Base-by-base conservation (phyloP, 1,140 invertebrate genomes). In the Drosophila eugracilis region DNA sequence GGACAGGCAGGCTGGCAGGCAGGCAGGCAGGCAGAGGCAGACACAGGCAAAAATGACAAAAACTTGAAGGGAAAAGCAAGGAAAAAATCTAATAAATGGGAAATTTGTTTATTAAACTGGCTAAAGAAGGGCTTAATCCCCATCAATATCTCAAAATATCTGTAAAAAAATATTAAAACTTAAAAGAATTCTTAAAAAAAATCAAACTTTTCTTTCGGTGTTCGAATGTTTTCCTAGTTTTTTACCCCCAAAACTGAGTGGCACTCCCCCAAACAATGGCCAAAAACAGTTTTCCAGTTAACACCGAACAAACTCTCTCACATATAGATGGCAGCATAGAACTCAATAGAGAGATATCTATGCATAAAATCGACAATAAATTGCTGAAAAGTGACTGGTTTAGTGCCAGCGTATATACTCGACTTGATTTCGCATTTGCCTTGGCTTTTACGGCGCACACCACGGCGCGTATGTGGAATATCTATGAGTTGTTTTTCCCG, bases 311-410 rank as follows among this genome's bases (percentile, higher is more conserved):
- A 49, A 22, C 10, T 21, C 19, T 22, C 4, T 4, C 37, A 17
- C 4, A 7, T n/a, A 10, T 5, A 12, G 19, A 5, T 21, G 9
- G 9, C 32, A 22, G 24, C 9, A 17, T 30, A 34, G 10, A 2
- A n/a, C 59, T 58, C 69, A 66, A 75, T 57, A 5, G 26, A 47
- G 28, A 66, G 32, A 69, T 67, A 67, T 78, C 69, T 59, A 39
- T 78, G 58, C 59, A 58, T 67, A 78, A 63, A 45, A 69, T 69
- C 50, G 48, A 19, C 76, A 54, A 75, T 79, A 79, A 75, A 79
- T 70, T 53, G 44, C 26, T 42, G 32, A 17, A 54, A 34, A 58
- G 12, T 22, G 57, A 70, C 34, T 74, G 50, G 28, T 70, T 75
- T 63, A 70, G 36, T 45, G 76, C 45, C 47, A 14, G 48, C 50